Base-by-base conservation (phyloP, 2,797 vertebrate genomes). In the Pangasius mekongensis region DNA sequence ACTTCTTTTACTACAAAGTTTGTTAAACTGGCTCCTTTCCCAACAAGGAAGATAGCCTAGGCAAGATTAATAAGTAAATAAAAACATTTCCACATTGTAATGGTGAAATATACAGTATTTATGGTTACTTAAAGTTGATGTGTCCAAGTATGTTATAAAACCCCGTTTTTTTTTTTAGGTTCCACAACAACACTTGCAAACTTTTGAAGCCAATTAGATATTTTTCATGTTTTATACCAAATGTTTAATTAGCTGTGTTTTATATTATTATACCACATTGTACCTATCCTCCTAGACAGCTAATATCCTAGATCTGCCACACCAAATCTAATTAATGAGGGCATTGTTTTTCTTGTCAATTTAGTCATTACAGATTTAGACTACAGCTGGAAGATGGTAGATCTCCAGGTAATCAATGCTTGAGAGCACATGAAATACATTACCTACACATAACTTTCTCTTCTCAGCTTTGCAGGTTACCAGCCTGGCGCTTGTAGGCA, bases 381-480 rank as follows among this genome's bases (percentile, higher is more conserved):
- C 1, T 36, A 56, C 39, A 47, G 16, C 30, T 84, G 33, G 14
- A 14, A 39, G 10, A 85, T 36, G 33, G 11, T 43, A 27, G 0
- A 43, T 43, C 30, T 82, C 43, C 27, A 36, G 43, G 6, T 56
- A 22, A 49, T 27, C 43, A 47, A 7, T 52, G 76, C 9, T 52
- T 14, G 7, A 9, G 27, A 60, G 71, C 36, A 73, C 6, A 36
- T 20, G 1, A 54, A 58, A 54, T 71, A 27, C 14, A 33, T 71
- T 14, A 64, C 27, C 43, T 9, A 43, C 24, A 36, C 18, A 56
- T 87, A 18, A 52, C 66, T 43, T 73, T 83, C 56, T 64, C 20
- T 95, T 83, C 56, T 64, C 20, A 95, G 94, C 76, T 95, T 94
- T 89, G 94, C 91, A 90, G 95, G 94, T 54, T 95, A 95, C 87